Evolutionary conservation across 1,140 invertebrate species (phyloP).

Genomic region (Ips typographus): DNA sequence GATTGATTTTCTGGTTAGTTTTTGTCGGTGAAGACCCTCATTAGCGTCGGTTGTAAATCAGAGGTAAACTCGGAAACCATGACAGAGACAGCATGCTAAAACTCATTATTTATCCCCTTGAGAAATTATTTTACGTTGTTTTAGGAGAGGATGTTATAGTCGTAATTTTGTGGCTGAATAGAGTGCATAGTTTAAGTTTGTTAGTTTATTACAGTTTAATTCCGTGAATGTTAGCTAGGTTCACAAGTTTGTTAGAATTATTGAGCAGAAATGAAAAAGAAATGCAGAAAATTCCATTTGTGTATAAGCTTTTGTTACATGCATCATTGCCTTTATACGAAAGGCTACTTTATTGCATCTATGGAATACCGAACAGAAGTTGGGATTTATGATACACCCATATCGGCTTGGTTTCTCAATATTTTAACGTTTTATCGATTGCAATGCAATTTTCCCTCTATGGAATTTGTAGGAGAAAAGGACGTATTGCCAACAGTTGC

Average conservation of each 20-base stretch:
- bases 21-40: background rate
- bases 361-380: background rate
- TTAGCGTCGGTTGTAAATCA: background rate
- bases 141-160: background rate
- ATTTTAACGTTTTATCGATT: constrained; percentile 1
- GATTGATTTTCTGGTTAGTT: background rate
- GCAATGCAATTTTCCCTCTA: background rate
- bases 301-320: constrained; percentile 1
- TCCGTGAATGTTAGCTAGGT: no score
- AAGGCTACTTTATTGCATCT: constrained; percentile 3
- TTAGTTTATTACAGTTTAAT: no score
- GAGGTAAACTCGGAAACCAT: background rate
- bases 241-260: no score
- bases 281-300: constrained; percentile 2
- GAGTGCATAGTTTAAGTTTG: no score
- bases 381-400: background rate
- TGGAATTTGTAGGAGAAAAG: background rate
- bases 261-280: background rate
- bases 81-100: background rate
- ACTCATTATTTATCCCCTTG: constrained; percentile 1
- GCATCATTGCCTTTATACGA: background rate
- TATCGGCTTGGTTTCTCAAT: background rate
- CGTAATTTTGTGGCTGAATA: background rate
- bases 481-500: no score
- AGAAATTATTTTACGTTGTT: constrained; percentile 5